phyloP scores from a whole-genome alignment of 2,113 vertebrate species.

The Hippolais icterina region DNA sequence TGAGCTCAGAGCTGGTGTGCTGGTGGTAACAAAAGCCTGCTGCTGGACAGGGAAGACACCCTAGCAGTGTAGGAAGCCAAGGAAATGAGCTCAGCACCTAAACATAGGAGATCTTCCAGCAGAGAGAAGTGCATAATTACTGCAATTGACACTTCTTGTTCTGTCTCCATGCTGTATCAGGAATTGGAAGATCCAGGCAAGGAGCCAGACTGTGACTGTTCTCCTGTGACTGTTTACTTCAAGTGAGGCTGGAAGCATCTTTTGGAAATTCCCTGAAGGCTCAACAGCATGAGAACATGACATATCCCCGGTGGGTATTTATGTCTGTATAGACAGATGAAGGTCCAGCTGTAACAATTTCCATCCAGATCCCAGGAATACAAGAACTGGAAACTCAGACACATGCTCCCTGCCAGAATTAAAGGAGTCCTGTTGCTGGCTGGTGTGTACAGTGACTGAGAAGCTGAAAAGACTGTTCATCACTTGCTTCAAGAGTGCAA shows the following conservation, averaged over 20 bases:
- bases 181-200: background rate
- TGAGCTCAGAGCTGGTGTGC: background rate
- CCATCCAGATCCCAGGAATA: background rate
- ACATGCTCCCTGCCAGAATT: background rate
- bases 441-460: background rate
- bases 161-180: background rate
- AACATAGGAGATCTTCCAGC: background rate
- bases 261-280: slow-evolving; percentile 10
- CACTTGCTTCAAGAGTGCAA: background rate
- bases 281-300: background rate
- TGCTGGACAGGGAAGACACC: background rate
- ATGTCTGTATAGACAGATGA: background rate
- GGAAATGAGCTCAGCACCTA: background rate
- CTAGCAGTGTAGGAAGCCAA: background rate
- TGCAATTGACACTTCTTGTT: background rate
- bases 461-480: background rate
- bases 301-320: background rate
- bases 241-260: background rate
- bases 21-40: background rate
- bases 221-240: background rate
- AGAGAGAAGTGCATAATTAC: background rate
- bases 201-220: background rate
- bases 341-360: background rate
- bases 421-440: background rate
- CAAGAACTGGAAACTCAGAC: background rate